phyloP scores from a whole-genome alignment of 2,113 vertebrate genomes.

The Azemiops feae region DNA sequence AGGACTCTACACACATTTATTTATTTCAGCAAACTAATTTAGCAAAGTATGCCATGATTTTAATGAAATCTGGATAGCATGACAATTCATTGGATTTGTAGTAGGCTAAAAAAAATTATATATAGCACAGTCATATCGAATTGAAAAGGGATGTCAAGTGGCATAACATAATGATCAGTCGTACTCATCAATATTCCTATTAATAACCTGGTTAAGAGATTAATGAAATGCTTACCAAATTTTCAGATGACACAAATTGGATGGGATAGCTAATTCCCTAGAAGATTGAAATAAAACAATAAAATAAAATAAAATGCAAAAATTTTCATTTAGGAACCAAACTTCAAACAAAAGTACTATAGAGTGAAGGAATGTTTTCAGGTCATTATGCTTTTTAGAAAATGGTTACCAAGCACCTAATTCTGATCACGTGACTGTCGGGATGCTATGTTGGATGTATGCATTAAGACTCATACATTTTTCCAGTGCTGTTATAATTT shows the following conservation, averaged over 20 bases:
- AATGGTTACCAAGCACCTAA: neutral
- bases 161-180: neutral
- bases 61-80: neutral
- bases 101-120: neutral
- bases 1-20: neutral
- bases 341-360: neutral
- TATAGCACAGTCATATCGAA: neutral
- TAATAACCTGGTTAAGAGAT: neutral
- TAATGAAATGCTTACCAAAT: neutral
- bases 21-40: neutral
- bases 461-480: no score
- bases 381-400: neutral
- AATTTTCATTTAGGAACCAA: neutral
- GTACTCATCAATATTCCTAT: neutral
- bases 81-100: neutral
- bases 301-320: neutral
- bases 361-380: neutral
- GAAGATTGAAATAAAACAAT: neutral
- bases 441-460: no score
- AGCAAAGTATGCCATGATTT: neutral
- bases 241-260: neutral
- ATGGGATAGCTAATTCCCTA: neutral
- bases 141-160: neutral
- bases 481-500: no score
- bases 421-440: no score